These are phyloP conservation scores for Formica aserva DNA, from an alignment of 2,888 invertebrate genomes.

Conservation along the genomic window DNA sequence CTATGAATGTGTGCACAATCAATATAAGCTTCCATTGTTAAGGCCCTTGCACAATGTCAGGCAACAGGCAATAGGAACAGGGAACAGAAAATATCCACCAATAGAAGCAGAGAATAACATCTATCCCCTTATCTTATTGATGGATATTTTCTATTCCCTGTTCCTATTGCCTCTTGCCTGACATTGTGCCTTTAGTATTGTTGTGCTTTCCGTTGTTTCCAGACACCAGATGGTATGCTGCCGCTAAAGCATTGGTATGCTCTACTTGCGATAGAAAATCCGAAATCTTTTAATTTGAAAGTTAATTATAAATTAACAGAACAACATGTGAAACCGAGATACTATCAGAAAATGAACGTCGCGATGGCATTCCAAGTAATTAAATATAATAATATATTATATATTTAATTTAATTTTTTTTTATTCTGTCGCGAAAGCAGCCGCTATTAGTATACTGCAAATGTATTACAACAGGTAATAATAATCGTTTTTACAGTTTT, in stretches of 20 bases:
- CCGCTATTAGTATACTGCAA: too few species aligned
- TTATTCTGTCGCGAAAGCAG: too few species aligned
- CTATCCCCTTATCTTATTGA: too few species aligned
- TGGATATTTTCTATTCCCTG: too few species aligned
- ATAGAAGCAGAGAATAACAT: too few species aligned
- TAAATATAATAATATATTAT: too few species aligned
- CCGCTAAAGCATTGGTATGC: neutral
- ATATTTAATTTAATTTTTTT: too few species aligned
- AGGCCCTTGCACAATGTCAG: too few species aligned
- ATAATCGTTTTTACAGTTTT: neutral
- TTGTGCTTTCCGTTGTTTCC: neutral
- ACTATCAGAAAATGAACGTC: constrained; percentile 1
- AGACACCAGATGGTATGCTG: neutral
- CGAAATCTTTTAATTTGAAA: neutral
- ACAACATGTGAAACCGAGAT: neutral
- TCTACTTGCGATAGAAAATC: neutral
- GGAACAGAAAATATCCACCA: too few species aligned
- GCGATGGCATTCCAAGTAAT: neutral
- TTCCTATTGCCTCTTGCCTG: too few species aligned
- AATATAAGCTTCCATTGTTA: too few species aligned
- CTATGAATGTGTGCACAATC: neutral
- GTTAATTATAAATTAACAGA: neutral
- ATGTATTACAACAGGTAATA: neutral
- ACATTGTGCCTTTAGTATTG: neutral
- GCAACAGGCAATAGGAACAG: too few species aligned